Conservation (phyloP, 2,888 invertebrate species). For the Drosophila paranaensis region DNA sequence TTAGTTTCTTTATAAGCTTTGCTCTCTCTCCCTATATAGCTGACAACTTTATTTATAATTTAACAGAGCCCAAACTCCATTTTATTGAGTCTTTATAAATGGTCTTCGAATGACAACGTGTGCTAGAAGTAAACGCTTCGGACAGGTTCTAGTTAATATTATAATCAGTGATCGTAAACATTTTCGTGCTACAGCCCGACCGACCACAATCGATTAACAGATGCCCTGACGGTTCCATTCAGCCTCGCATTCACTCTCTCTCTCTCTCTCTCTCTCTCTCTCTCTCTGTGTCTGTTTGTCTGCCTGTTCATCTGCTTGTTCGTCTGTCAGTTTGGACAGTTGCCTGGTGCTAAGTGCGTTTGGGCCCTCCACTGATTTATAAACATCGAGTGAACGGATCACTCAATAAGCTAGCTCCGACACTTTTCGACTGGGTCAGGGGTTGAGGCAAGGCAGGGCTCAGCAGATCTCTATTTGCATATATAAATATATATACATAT, state of each 20-base stretch:
- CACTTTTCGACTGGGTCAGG: constrained; percentile 34
- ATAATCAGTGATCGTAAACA: constrained; percentile 18
- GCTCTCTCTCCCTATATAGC: neutral
- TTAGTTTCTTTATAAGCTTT: neutral
- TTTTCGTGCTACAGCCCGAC: constrained; percentile 11
- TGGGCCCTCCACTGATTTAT: constrained; percentile 58
- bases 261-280: neutral
- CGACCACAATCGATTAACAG: constrained; percentile 31
- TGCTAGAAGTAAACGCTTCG: constrained; percentile 3
- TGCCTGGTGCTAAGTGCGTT: constrained; percentile 35
- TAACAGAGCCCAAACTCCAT: neutral
- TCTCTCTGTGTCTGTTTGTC: neutral
- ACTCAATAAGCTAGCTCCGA: constrained; percentile 63
- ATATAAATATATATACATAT: constrained; percentile 13
- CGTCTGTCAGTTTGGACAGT: constrained; percentile 14
- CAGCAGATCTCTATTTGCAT: constrained; percentile 61
- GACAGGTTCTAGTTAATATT: constrained; percentile 16
- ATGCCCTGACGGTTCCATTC: constrained; percentile 11
- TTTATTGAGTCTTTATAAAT: neutral
- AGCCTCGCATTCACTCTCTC: neutral
- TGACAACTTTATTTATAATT: neutral
- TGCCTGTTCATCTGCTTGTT: neutral
- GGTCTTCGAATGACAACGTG: neutral
- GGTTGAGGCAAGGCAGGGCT: constrained; percentile 18
- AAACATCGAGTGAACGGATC: constrained; percentile 54